Conservation (phyloP, 30 jellyfish, hydroid and myxozoan genomes). For the Aurelia coerulea region DNA sequence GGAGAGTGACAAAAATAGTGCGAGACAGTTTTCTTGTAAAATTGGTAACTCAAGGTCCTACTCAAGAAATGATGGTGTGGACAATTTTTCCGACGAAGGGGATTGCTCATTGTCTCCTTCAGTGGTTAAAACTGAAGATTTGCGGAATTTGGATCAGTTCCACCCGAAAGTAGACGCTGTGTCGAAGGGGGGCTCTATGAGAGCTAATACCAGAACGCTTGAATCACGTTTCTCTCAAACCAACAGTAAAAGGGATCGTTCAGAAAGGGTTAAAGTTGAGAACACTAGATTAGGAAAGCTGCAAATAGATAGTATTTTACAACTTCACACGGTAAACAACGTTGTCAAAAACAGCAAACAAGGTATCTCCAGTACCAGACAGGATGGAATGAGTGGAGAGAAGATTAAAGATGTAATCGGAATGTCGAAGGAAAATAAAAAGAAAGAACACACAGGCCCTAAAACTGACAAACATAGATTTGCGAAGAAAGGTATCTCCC, state of each 20-base stretch:
- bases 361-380: not conserved
- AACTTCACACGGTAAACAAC: no score
- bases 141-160: not conserved
- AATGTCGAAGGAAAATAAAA: not conserved
- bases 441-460: not conserved
- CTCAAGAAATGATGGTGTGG: no score
- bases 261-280: no score
- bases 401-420: no score
- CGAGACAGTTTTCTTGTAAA: not conserved
- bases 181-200: no score
- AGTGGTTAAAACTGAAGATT: not conserved
- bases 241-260: not conserved
- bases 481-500: not conserved
- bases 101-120: slow-evolving; percentile 24
- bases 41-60: not conserved
- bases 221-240: not conserved
- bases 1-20: not conserved
- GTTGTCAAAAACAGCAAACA: not conserved
- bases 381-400: no score
- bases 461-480: not conserved
- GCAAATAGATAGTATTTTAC: no score
- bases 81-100: no score
- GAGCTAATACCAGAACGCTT: not conserved
- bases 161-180: not conserved
- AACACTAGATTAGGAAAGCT: no score